Evolutionary conservation across 1,140 invertebrate species (phyloP), one percentile per base, ranked within the genome.

Genomic region (Leucophenga varia): DNA sequence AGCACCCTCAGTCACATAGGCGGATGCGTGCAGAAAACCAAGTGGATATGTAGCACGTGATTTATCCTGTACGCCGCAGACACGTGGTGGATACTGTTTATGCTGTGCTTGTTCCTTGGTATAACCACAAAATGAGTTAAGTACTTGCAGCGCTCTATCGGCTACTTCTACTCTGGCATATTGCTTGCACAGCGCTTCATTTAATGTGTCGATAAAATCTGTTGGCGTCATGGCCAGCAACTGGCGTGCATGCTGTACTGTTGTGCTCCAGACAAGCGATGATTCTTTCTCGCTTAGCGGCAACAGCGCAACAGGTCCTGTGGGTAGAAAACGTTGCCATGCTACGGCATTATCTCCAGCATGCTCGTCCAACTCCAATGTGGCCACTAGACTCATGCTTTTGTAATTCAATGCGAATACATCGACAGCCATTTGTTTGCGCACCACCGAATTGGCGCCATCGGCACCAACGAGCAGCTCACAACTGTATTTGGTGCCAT

Each of bases 301-400:
- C 28, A 99, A 77, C 22, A 98, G 68, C 12, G 95, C 96, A 21
- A 99, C 82, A 0, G 94, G 92, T 3, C 95, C 95, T 14, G 81
- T 87, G 2, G 93, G 89, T 44, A 97, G 76, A 78, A 98, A 98
- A 50, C 93, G 82, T 76, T 99, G 96, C 94, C 95, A 99, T 0
- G 95, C 96, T 22, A 91, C 88, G 28, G 81, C 80, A 75, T 96
- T 95, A 48, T 86, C 83, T 17, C 54, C 61, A 42, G 59, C 58
- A 8, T 56, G 53, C 70, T 91, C 86, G 17, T 81, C 81, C 47
- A 96, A 75, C 51, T 90, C 75, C 14, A 98, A 72, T 1, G 93
- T 96, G 5, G 93, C 93, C 10, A 98, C 95, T 28, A 98, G 80
- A 17, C 87, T 93, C 79, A 85, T 87, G 70, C 97, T 91, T 48